Evolutionary conservation across 2,797 vertebrate species (phyloP).

Genomic region (Coregonus ussuriensis): DNA sequence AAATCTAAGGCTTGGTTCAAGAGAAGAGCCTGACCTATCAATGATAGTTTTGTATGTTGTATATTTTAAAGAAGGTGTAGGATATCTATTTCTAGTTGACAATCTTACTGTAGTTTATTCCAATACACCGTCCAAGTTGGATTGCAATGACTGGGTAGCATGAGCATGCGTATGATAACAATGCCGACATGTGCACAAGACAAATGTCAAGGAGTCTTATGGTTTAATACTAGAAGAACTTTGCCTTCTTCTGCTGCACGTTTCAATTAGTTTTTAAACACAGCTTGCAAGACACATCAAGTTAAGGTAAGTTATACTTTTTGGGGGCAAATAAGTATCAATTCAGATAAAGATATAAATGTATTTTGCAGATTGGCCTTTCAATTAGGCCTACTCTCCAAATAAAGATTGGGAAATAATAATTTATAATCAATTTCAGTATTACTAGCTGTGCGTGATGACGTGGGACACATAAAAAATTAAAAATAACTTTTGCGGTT

Average conservation of each 20-base stretch:
- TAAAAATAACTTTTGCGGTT: too few relatives aligned
- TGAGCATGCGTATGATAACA: constrained; percentile 54
- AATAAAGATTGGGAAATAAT: too few relatives aligned
- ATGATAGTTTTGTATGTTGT: constrained; percentile 12
- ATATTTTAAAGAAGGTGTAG: constrained; percentile 40
- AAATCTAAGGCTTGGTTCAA: constrained; percentile 47
- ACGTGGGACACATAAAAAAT: too few relatives aligned
- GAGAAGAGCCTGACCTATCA: constrained; percentile 49
- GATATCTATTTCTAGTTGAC: constrained; percentile 22
- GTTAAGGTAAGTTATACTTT: constrained; percentile 2
- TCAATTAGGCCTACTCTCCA: neutral
- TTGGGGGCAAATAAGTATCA: neutral
- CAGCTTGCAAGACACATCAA: constrained; percentile 4
- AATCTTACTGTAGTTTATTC: constrained; percentile 39
- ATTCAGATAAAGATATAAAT: neutral
- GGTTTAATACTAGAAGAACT: constrained; percentile 30
- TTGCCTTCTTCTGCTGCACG: constrained; percentile 42
- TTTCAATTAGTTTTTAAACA: constrained; percentile 33
- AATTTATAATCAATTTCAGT: too few relatives aligned
- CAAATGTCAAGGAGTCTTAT: neutral
- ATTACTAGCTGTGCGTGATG: too few relatives aligned
- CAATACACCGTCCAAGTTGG: constrained; percentile 36
- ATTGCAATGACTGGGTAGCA: constrained; percentile 22
- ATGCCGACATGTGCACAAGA: constrained; percentile 56
- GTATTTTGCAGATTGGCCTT: neutral